A percentile compares a stretch with the other conserved stretches of the same genome.
These are phyloP conservation scores for Brachionus paranguensis DNA, from an alignment of 1,140 invertebrate genomes.

Conservation along the genomic window DNA sequence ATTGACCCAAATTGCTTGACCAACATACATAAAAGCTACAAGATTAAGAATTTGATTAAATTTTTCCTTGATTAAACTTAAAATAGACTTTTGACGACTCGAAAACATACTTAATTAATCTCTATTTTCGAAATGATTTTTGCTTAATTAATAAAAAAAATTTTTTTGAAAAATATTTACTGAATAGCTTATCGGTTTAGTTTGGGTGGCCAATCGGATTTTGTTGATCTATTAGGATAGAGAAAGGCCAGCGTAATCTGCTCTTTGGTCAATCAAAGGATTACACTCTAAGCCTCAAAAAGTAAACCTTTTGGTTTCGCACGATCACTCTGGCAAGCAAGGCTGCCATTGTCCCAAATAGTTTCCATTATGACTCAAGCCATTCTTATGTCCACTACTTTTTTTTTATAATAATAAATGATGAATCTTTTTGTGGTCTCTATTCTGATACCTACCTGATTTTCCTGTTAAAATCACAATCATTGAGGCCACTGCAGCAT, in stretches of 20 bases:
- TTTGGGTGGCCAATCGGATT: not conserved
- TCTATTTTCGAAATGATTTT: conserved; percentile 2
- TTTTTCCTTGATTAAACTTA: not conserved
- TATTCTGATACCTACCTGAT: too few relatives aligned
- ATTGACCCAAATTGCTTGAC: not conserved
- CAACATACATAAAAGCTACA: not conserved
- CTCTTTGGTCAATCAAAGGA: not conserved
- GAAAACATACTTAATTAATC: not conserved
- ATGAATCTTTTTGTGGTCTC: too few relatives aligned
- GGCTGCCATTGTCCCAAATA: not conserved
- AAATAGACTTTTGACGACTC: conserved; percentile 24
- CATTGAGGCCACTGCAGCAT: too few relatives aligned
- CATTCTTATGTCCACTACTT: too few relatives aligned
- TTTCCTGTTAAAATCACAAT: too few relatives aligned
- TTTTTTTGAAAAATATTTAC: conserved; percentile 15
- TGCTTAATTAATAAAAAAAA: not conserved
- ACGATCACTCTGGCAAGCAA: not conserved
- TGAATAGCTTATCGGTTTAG: not conserved
- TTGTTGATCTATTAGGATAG: not conserved
- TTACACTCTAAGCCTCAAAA: not conserved
- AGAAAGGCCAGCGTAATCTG: not conserved
- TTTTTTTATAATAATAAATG: too few relatives aligned
- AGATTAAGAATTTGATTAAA: conserved; percentile 19
- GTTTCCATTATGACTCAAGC: not conserved
- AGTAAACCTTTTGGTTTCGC: not conserved